Evolutionary conservation across 1,140 invertebrate genomes (phyloP), one percentile per base, ranked within the genome.

Genomic region (Adoxophyes honmai): DNA sequence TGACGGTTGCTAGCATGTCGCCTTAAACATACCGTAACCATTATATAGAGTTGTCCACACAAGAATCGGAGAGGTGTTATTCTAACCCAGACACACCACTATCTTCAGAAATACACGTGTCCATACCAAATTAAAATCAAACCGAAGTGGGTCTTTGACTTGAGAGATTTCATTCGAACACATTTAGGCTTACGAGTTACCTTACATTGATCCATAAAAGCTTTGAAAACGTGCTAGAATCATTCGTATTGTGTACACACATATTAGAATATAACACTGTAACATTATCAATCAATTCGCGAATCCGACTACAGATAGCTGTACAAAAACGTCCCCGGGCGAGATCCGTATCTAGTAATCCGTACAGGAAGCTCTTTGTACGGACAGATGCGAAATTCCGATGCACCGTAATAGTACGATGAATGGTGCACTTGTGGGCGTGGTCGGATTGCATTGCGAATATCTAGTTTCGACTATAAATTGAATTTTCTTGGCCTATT

Each of bases 321-420:
- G 21, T 3, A 54, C 65, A 48, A 48, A 48, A 48, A 44, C 62
- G 64, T 68, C 82, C 70, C 64, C 37, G 65, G 80, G 79, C 80
- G 70, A 81, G 78, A 85, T 81, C 66, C 70, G 74, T 78, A 79
- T 86, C 80, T 80, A 55, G 57, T 86, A 86, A 86, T 83, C 81
- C 83, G 75, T 72, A 88, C 86, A 88, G 86, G 86, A 88, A 88
- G 66, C 60, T 73, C 67, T 75, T 88, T 88, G 86, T 88, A 52
- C 68, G 62, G 67, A 73, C 83, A 88, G 86, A 88, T 88, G 86
- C 82, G 83, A 86, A 88, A 88, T 86, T 81, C 86, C 81, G 68
- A 42, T 51, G 60, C 60, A 63, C 58, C 58, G 68, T 75, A 72
- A 66, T 70, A 65, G 54, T 62, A 60, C 52, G 54, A 60, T 60